Evolutionary conservation across 2,113 vertebrate species (phyloP), one percentile per base, ranked within the genome.

Genomic region (Brevimyrus niger): DNA sequence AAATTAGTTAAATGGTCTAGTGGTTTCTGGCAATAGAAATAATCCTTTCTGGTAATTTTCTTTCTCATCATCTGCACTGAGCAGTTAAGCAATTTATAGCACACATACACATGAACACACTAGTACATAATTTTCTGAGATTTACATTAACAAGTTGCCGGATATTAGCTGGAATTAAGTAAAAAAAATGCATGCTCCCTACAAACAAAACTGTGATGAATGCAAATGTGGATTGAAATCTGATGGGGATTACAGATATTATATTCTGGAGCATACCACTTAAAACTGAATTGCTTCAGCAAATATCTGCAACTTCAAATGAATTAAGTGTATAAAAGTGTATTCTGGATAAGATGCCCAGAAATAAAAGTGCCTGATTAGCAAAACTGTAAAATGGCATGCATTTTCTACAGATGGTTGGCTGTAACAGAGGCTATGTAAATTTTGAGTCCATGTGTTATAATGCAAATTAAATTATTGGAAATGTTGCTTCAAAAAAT

Each of bases 401-500:
- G 35, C 19, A 44, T 82, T 82, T 38, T 44, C 42, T 82, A 23
- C 21, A 84, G 42, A 86, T 53, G 85, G 82, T 6, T 87, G 4
- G n/a, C 27, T 31, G 85, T 47, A 55, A 31, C 15, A 87, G 48
- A 53, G 48, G 48, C 23, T 53, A 8, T 35, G 15, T 53, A 27
- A 53, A 50, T 51, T 35, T 87, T 4, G 48, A 51, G 50, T 31
- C 3, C 85, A 87, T 53, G 27, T 87, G 50, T 38, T 19, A 87
- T 9, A 31, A 46, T 83, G 27, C 47, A 89, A 47, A 88, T 88
- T 89, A 92, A 93, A 92, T 90, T 91, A 48, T 88, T 65, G 88
- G 90, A 88, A 92, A 90, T 90, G 80, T 91, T 90, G 89, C 76
- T 91, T 92, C 90, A 13, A 83, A 90, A 90, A 92, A 94, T 94